A percentile compares a stretch with the other conserved stretches of the same genome.
phyloP scores from a whole-genome alignment of 2,797 vertebrate genomes.

The Melopsittacus undulatus region DNA sequence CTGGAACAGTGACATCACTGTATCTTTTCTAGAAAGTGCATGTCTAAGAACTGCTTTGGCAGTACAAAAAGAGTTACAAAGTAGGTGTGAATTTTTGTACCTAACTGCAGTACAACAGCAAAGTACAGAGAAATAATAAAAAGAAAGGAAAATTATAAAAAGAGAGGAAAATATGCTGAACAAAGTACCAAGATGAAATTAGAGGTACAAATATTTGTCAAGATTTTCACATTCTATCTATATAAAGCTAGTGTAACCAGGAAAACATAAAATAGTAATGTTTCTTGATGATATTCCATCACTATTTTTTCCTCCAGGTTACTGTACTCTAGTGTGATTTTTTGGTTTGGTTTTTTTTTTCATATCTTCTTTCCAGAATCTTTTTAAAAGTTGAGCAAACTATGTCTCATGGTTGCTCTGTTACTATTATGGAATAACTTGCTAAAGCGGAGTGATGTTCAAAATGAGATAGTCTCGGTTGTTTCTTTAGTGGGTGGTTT shows the following conservation, averaged over 20 bases:
- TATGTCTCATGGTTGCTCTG: not conserved
- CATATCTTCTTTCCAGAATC: not conserved
- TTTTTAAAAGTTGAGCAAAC: not conserved
- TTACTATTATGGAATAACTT: not conserved
- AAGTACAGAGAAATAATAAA: not conserved
- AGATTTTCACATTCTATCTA: not conserved
- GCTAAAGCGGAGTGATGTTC: not conserved
- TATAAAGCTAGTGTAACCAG: not conserved
- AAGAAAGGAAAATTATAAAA: not conserved
- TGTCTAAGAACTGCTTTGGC: not conserved
- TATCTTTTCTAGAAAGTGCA: not conserved
- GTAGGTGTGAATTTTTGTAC: not conserved
- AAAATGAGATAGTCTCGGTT: not conserved
- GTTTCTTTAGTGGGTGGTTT: not conserved
- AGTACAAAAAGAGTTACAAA: not conserved
- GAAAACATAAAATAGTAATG: not conserved
- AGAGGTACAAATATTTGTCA: not conserved
- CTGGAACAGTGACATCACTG: not conserved
- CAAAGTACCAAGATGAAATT: not conserved
- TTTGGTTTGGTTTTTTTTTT: not conserved
- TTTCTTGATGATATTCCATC: not conserved
- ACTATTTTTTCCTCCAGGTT: not conserved
- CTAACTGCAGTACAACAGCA: not conserved
- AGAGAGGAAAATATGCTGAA: not conserved
- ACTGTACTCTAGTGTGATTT: accelerated